Evolutionary conservation across 2,888 invertebrate species (phyloP).

Genomic region (Drosophila nr. perissopoda): DNA sequence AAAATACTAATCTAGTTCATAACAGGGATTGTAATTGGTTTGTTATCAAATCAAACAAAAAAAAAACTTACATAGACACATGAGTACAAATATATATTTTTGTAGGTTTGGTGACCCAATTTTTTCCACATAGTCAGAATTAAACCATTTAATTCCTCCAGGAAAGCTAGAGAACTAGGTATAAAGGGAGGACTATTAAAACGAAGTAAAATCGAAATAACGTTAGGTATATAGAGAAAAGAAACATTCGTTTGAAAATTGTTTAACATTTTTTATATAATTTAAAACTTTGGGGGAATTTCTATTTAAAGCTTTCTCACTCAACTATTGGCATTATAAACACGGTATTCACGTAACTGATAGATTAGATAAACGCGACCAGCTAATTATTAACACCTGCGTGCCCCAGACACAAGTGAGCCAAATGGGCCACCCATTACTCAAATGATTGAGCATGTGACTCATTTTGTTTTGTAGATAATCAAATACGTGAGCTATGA

Average conservation of each 20-base stretch:
- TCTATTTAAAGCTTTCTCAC: conserved; percentile 9
- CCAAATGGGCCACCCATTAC: neutral
- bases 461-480: conserved; percentile 16
- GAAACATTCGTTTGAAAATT: neutral
- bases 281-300: neutral
- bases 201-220: no score
- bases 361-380: conserved; percentile 49
- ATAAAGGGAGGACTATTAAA: neutral
- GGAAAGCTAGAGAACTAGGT: neutral
- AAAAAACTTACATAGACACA: neutral
- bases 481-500: conserved; percentile 1
- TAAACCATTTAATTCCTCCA: neutral
- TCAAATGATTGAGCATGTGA: conserved; percentile 33
- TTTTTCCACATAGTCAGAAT: neutral
- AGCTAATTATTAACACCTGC: conserved; percentile 42
- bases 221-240: no score
- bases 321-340: conserved; percentile 35
- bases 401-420: conserved; percentile 22
- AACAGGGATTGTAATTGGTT: neutral
- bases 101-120: neutral
- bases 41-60: neutral
- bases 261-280: neutral
- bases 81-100: neutral
- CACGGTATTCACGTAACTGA: conserved; percentile 31
- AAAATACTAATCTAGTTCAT: neutral